A percentile compares a stretch with the other conserved stretches of the same genome.
Evolutionary conservation across 2,797 vertebrate species (phyloP).

Genomic region (Phrynocephalus vlangalii): DNA sequence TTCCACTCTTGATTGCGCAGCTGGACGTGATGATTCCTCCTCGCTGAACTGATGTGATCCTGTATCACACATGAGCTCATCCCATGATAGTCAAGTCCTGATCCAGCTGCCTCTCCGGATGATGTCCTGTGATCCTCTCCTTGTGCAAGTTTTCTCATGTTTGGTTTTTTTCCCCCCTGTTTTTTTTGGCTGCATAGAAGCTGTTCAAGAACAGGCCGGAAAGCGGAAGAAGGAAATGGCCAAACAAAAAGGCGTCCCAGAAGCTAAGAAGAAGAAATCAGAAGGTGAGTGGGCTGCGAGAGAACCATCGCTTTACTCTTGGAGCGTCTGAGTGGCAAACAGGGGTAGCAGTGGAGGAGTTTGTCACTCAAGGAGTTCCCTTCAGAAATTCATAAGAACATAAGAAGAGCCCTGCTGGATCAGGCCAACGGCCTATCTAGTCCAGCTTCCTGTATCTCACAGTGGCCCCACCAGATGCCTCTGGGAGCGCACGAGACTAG

Average conservation of each 20-base stretch:
- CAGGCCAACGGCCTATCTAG: too few relatives aligned
- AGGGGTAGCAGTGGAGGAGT: too few relatives aligned
- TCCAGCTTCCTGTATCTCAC: too few relatives aligned
- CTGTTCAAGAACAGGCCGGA: slow-evolving; percentile 81
- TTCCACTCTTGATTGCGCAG: background rate
- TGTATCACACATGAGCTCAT: background rate
- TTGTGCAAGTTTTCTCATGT: background rate
- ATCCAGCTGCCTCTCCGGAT: background rate
- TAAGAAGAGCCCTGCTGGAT: too few relatives aligned
- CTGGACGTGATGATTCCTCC: slow-evolving; percentile 22
- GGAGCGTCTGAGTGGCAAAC: too few relatives aligned
- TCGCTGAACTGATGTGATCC: slow-evolving; percentile 7
- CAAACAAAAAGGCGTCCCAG: slow-evolving; percentile 86
- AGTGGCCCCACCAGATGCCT: too few relatives aligned
- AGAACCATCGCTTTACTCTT: too few relatives aligned
- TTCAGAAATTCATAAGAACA: too few relatives aligned
- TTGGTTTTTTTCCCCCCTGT: background rate
- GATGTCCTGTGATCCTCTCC: background rate
- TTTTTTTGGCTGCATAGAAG: slow-evolving; percentile 67
- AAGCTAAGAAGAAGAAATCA: slow-evolving; percentile 90
- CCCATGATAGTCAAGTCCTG: slow-evolving; percentile 28
- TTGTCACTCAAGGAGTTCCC: too few relatives aligned
- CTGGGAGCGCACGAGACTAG: too few relatives aligned
- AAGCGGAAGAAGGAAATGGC: slow-evolving; percentile 91
- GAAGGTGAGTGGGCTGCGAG: slow-evolving; percentile 79